Evolutionary conservation across 2,797 vertebrate species (phyloP).

Genomic region (Tokudaia muenninki): DNA sequence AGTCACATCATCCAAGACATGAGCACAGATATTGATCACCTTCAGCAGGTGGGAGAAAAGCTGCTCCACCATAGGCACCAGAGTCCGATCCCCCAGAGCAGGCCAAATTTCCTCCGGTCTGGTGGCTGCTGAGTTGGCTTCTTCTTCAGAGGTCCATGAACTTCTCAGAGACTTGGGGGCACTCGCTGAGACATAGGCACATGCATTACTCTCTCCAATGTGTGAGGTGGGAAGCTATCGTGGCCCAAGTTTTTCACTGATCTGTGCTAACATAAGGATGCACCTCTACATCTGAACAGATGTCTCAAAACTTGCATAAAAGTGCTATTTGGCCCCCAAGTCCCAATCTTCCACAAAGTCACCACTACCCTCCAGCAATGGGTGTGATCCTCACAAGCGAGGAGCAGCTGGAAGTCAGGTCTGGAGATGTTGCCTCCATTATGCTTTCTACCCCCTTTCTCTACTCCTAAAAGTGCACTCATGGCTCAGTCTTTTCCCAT

Average conservation of each 20-base stretch:
- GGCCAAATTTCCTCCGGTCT: conserved; percentile 97
- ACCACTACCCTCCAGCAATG: too few species aligned
- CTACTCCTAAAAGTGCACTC: too few species aligned
- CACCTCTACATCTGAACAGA: not conserved
- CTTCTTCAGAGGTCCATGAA: conserved; percentile 94
- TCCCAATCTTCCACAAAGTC: not conserved
- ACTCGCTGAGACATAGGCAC: conserved; percentile 89
- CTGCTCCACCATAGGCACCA: conserved; percentile 96
- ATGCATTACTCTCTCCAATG: not conserved
- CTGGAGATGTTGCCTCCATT: not conserved
- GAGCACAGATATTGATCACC: conserved; percentile 97
- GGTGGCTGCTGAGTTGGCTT: conserved; percentile 84
- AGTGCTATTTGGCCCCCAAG: not conserved
- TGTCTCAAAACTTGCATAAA: not conserved
- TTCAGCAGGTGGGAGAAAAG: conserved; percentile 97
- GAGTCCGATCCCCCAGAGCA: conserved; percentile 92
- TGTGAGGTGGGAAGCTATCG: rapidly evolving
- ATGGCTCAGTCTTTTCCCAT: not conserved
- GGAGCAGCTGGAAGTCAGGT: not conserved
- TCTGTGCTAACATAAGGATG: too few species aligned
- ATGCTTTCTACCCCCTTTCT: not conserved
- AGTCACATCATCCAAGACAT: conserved; percentile 95
- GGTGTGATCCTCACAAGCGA: rapidly evolving
- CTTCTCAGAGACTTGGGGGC: conserved; percentile 96
- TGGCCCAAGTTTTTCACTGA: not conserved